Evolutionary conservation across 2,113 vertebrate genomes (phyloP).

Genomic region (Leucopsar rothschildi): DNA sequence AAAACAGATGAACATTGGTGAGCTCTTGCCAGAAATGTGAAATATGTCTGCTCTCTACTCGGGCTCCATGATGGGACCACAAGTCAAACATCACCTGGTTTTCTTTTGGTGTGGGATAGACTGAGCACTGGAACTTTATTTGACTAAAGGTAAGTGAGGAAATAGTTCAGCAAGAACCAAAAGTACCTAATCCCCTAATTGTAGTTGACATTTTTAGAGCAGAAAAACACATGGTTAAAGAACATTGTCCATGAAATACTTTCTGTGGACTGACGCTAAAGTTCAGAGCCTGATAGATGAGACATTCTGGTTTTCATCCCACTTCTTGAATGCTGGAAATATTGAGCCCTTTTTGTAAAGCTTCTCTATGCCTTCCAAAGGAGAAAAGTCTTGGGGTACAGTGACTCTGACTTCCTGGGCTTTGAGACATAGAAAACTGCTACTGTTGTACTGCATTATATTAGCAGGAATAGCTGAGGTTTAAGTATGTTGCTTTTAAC

Average conservation of each 20-base stretch:
- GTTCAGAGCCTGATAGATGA: not conserved
- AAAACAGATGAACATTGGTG: not conserved
- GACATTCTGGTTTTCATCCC: not conserved
- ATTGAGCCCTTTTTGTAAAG: not conserved
- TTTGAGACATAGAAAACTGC: not conserved
- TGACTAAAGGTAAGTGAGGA: not conserved
- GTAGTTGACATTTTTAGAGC: not conserved
- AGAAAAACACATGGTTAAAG: not conserved
- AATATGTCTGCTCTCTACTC: accelerated
- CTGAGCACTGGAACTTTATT: not conserved
- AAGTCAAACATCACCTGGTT: not conserved
- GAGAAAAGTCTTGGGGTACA: not conserved
- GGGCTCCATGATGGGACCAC: not conserved
- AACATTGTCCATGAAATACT: not conserved
- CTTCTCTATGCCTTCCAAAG: not conserved
- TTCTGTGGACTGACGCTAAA: not conserved
- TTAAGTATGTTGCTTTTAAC: not conserved
- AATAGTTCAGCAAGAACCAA: not conserved
- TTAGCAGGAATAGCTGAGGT: not conserved
- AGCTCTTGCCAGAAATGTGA: not conserved
- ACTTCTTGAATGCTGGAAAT: not conserved
- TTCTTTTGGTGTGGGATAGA: not conserved
- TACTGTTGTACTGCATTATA: not conserved
- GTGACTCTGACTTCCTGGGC: not conserved
- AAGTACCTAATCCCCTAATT: not conserved